phyloP scores from a whole-genome alignment of 2,888 invertebrate genomes.

The Drosophila putrida region DNA sequence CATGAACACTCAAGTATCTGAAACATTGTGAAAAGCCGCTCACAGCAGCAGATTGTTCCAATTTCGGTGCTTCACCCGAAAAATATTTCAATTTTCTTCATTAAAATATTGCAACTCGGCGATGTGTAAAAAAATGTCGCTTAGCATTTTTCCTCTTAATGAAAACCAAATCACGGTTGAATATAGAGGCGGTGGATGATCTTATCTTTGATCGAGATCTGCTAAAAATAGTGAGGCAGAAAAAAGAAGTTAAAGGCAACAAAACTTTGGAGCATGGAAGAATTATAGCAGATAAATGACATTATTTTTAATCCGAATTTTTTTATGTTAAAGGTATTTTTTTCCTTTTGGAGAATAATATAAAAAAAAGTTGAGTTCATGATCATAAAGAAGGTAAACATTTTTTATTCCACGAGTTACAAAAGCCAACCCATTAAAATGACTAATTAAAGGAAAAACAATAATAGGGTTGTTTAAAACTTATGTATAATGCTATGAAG shows the following conservation, averaged over 20 bases:
- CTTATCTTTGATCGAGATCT: not conserved
- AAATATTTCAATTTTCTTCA: slow-evolving; percentile 57
- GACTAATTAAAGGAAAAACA: no score
- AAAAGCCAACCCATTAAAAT: no score
- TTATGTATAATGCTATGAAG: no score
- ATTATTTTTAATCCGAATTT: no score
- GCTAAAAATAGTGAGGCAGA: not conserved
- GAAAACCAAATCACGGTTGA: not conserved
- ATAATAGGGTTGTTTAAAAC: no score
- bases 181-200: not conserved
- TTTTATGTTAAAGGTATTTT: no score
- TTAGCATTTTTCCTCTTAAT: slow-evolving; percentile 10
- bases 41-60: slow-evolving; percentile 66
- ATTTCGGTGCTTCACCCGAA: slow-evolving; percentile 40
- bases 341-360: no score
- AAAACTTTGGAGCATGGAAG: no score
- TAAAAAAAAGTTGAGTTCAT: no score
- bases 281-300: no score
- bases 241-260: not conserved
- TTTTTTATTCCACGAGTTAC: no score
- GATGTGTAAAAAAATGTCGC: slow-evolving; percentile 72
- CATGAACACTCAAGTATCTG: slow-evolving; percentile 70
- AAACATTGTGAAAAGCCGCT: slow-evolving; percentile 50
- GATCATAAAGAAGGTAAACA: no score
- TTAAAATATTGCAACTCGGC: slow-evolving; percentile 58